Conservation (phyloP, 2,113 vertebrate species). For the Epinephelus moara region DNA sequence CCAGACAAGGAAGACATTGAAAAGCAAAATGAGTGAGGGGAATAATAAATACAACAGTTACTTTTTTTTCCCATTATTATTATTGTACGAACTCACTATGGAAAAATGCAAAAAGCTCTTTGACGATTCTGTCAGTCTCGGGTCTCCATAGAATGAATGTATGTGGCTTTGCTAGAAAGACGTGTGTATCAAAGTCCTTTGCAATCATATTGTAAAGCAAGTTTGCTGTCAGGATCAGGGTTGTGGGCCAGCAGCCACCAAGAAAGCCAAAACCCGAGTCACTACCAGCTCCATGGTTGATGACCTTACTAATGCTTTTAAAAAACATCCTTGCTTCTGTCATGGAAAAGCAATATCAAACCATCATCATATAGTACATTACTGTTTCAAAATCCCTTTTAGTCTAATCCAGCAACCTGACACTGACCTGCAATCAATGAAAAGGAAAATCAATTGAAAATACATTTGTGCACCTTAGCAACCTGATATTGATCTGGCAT, state of each 20-base stretch:
- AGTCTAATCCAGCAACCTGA: constrained; percentile 38
- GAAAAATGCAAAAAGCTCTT: too few species aligned
- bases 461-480: constrained; percentile 47
- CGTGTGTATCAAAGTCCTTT: too few species aligned
- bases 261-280: not conserved
- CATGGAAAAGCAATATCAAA: constrained; percentile 1
- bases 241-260: not conserved
- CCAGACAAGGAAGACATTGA: too few species aligned
- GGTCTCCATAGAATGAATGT: not conserved
- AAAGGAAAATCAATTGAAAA: constrained; percentile 56
- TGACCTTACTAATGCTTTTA: constrained; percentile 16
- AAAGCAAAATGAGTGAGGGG: too few species aligned
- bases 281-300: not conserved
- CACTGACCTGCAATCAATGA: constrained; percentile 44
- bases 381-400: constrained; percentile 2
- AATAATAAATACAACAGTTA: too few species aligned
- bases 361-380: constrained; percentile 17
- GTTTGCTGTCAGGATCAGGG: too few species aligned
- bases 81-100: too few species aligned
- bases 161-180: not conserved
- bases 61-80: too few species aligned
- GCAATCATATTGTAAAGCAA: not conserved
- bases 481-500: constrained; percentile 16
- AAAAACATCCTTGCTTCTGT: not conserved
- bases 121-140: not conserved